Conservation (phyloP, 2,797 vertebrate species). For the Enteromius paludinosus region DNA sequence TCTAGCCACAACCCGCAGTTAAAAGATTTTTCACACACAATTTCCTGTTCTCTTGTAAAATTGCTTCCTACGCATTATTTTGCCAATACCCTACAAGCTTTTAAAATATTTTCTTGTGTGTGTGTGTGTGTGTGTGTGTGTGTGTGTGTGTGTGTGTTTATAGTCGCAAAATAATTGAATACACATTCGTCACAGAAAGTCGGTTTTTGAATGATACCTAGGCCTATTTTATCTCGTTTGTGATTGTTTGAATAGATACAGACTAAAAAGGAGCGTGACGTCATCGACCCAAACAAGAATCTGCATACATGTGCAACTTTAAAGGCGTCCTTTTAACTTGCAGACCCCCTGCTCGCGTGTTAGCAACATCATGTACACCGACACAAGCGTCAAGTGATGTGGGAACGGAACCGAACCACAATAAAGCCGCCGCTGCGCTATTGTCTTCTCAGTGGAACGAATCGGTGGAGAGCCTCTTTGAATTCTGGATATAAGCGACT, state of each 20-base stretch:
- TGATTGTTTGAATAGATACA: not conserved
- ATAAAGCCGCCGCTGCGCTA: slow-evolving; percentile 37
- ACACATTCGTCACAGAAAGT: not conserved
- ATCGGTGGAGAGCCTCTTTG: slow-evolving; percentile 18
- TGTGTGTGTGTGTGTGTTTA: no score
- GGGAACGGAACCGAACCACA: slow-evolving; percentile 41
- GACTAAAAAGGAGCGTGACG: not conserved
- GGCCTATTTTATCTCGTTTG: not conserved
- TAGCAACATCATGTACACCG: slow-evolving; percentile 22
- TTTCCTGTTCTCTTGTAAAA: not conserved
- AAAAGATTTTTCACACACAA: not conserved
- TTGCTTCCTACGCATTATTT: not conserved
- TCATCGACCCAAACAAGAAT: not conserved
- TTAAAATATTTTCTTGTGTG: no score
- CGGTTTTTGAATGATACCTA: not conserved
- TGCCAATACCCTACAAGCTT: not conserved
- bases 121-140: no score
- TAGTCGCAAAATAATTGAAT: no score
- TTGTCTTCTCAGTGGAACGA: slow-evolving; percentile 46
- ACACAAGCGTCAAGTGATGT: slow-evolving; percentile 36
- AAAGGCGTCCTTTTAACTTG: not conserved
- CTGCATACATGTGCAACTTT: not conserved
- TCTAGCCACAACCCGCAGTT: no score
- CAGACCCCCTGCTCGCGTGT: slow-evolving; percentile 30
- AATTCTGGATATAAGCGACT: slow-evolving; percentile 1